Conservation (phyloP, 2,888 invertebrate genomes). For the Agonopterix subpropinquella region DNA sequence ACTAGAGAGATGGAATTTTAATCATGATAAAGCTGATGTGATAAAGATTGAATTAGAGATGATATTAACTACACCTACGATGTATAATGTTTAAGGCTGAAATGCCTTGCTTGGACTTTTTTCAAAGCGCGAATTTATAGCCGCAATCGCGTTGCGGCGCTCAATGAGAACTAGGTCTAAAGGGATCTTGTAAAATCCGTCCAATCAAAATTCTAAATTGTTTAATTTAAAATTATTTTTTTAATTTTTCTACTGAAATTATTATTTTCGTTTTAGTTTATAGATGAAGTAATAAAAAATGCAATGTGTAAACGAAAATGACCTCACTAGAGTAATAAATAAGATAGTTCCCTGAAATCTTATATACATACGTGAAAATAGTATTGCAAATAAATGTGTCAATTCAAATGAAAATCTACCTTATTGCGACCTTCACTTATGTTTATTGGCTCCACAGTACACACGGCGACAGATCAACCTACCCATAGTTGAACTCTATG, state of each 20-base stretch:
- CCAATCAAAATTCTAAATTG: background rate
- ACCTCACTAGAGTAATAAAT: constrained; percentile 2
- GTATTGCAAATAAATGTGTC: background rate
- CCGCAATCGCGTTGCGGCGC: background rate
- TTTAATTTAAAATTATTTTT: constrained; percentile 1
- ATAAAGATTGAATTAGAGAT: background rate
- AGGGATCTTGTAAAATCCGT: background rate
- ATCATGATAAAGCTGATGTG: too few relatives aligned
- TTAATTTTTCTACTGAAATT: constrained; percentile 1
- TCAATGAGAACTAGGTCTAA: background rate
- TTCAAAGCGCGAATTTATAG: too few relatives aligned
- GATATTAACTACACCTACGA: background rate
- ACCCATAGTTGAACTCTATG: too few relatives aligned
- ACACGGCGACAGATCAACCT: too few relatives aligned
- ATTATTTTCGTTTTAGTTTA: background rate
- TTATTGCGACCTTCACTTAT: background rate
- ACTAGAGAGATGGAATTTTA: too few relatives aligned
- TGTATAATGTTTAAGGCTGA: background rate
- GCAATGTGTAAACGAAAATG: background rate
- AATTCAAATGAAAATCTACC: background rate
- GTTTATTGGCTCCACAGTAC: background rate
- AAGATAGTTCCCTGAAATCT: background rate
- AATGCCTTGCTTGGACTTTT: background rate
- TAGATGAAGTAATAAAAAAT: background rate
- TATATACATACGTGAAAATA: background rate